phyloP scores from a whole-genome alignment of 2,888 invertebrate genomes.

The Drosophila kambysellisi region DNA sequence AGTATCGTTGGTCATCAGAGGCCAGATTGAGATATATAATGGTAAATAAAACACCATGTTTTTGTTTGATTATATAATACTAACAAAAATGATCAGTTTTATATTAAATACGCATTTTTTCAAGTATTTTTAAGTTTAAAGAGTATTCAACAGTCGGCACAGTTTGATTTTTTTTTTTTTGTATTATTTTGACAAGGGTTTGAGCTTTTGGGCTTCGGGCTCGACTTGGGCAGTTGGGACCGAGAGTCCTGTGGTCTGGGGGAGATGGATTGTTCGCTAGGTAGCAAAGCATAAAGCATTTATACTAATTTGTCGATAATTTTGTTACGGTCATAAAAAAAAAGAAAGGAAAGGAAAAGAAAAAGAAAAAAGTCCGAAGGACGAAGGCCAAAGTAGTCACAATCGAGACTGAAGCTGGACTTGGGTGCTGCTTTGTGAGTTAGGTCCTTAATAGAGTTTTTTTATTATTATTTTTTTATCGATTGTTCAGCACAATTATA shows the following conservation, averaged over 20 bases:
- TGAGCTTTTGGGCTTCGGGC: conserved; percentile 17
- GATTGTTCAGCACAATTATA: conserved; percentile 68
- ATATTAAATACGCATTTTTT: neutral
- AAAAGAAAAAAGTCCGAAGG: conserved; percentile 3
- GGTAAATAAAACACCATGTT: neutral
- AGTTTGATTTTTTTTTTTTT: neutral
- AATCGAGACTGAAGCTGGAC: conserved; percentile 11
- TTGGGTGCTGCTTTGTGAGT: conserved; percentile 32
- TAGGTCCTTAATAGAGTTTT: conserved; percentile 44
- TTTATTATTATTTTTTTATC: conserved; percentile 40
- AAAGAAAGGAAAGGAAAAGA: neutral
- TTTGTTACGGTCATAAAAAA: conserved; percentile 66
- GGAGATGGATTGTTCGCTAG: conserved; percentile 36
- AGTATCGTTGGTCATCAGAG: neutral
- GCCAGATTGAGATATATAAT: neutral
- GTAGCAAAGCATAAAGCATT: conserved; percentile 66
- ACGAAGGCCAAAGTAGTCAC: conserved; percentile 15
- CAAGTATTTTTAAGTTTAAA: neutral
- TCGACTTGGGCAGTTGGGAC: conserved; percentile 28
- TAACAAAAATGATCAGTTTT: neutral
- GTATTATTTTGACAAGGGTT: conserved; percentile 56
- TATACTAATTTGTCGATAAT: conserved; percentile 78
- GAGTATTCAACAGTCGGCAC: conserved; percentile 9
- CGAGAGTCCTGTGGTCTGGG: conserved; percentile 18
- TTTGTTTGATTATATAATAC: neutral